These are phyloP conservation scores for Standfussiana lucernea DNA, from an alignment of 2,888 invertebrate species.

Conservation along the genomic window DNA sequence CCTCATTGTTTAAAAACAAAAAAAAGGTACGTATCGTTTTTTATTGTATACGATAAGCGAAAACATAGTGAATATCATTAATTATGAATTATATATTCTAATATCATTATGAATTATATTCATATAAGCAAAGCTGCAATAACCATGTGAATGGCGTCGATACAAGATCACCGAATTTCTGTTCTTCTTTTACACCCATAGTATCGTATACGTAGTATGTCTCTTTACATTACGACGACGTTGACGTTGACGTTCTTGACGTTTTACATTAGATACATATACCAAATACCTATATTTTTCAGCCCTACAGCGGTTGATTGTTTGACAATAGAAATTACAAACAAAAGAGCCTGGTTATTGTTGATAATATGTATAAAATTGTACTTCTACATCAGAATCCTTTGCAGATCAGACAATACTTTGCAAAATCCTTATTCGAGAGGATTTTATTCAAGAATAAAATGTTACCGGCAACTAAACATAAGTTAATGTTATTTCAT, in stretches of 20 bases:
- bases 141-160: too few species aligned
- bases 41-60: neutral
- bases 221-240: too few species aligned
- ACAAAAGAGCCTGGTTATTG: neutral
- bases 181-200: too few species aligned
- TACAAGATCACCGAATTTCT: too few species aligned
- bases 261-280: neutral
- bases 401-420: neutral
- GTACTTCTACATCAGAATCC: neutral
- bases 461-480: constrained; percentile 4
- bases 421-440: neutral
- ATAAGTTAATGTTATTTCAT: constrained; percentile 35
- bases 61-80: neutral
- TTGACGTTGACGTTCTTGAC: too few species aligned
- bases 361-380: neutral
- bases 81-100: too few species aligned
- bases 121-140: too few species aligned
- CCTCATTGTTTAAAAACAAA: neutral
- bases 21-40: neutral
- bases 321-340: neutral
- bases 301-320: too few species aligned
- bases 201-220: too few species aligned
- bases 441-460: neutral
- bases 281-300: too few species aligned
- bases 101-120: too few species aligned